A percentile compares a stretch with the other conserved stretches of the same genome.
These are phyloP conservation scores for Cnemophilus loriae DNA, from an alignment of 2,113 vertebrate species.

Conservation along the genomic window DNA sequence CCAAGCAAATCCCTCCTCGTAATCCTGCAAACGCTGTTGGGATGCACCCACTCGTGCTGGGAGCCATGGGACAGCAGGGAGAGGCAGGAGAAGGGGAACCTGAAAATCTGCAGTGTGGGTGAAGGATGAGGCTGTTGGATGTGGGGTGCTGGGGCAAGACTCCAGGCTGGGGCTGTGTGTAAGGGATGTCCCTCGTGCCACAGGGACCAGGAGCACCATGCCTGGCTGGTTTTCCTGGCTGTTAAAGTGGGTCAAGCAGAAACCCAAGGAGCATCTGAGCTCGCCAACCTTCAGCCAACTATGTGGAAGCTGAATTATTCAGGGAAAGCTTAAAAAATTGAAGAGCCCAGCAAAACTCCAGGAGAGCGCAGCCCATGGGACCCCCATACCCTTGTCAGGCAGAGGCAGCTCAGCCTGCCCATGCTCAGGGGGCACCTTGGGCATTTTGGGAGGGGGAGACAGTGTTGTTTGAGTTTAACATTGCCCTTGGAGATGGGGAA, in stretches of 20 bases:
- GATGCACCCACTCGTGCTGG: neutral
- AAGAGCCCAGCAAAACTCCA: neutral
- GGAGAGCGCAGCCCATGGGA: neutral
- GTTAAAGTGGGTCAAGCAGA: slow-evolving; percentile 56
- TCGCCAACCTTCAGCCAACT: neutral
- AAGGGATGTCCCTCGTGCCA: neutral
- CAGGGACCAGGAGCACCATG: neutral
- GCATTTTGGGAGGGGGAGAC: neutral
- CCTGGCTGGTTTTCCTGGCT: neutral
- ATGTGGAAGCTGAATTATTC: slow-evolving; percentile 47
- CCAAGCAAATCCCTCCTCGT: neutral
- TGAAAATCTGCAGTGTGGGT: neutral
- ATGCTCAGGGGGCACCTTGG: neutral
- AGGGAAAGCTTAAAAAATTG: slow-evolving; percentile 37
- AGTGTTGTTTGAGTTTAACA: fast-evolving
- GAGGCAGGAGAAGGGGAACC: neutral
- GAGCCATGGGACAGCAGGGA: neutral
- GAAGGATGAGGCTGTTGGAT: neutral
- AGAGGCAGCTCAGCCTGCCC: neutral
- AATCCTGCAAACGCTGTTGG: fast-evolving
- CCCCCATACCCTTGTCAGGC: fast-evolving
- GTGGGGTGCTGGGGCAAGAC: neutral
- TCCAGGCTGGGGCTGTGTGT: neutral
- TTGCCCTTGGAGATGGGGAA: neutral
- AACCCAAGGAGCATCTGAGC: slow-evolving; percentile 4